Conservation (phyloP, 1,140 invertebrate genomes). For the Mya arenaria region DNA sequence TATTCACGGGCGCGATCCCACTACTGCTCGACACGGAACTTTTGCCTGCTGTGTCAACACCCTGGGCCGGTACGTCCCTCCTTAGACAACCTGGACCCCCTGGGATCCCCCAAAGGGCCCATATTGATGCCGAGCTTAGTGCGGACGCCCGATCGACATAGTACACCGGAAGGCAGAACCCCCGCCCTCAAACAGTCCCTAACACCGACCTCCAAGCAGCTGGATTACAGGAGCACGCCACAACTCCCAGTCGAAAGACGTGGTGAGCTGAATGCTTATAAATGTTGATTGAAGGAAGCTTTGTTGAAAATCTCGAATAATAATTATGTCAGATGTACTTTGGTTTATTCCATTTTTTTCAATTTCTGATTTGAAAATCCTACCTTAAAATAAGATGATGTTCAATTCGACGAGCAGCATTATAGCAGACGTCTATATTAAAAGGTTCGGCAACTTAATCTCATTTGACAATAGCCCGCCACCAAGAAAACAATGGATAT, state of each 20-base stretch:
- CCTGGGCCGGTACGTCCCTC: constrained; percentile 98
- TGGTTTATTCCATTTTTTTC: too few relatives aligned
- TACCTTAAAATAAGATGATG: too few relatives aligned
- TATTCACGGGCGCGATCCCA: constrained; percentile 98
- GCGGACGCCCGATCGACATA: constrained; percentile 84
- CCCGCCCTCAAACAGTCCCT: constrained; percentile 54
- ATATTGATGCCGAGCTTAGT: constrained; percentile 94
- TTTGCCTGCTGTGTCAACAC: constrained; percentile 98
- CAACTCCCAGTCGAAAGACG: constrained; percentile 74
- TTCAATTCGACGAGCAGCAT: too few relatives aligned
- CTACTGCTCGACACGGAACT: constrained; percentile 97
- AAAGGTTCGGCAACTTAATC: too few relatives aligned
- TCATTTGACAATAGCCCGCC: too few relatives aligned
- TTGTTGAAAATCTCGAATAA: too few relatives aligned
- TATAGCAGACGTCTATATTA: too few relatives aligned
- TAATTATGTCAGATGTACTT: too few relatives aligned
- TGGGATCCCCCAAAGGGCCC: constrained; percentile 79
- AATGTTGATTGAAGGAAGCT: too few relatives aligned
- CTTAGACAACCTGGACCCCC: constrained; percentile 90
- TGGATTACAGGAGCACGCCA: constrained; percentile 93
- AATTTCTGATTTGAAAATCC: too few relatives aligned
- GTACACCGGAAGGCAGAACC: constrained; percentile 51
- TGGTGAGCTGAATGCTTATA: too few relatives aligned
- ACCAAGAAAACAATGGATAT: too few relatives aligned
- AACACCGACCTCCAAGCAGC: constrained; percentile 89